Evolutionary conservation across 2,113 vertebrate species (phyloP).

Genomic region (Nycticryphes semicollaris): DNA sequence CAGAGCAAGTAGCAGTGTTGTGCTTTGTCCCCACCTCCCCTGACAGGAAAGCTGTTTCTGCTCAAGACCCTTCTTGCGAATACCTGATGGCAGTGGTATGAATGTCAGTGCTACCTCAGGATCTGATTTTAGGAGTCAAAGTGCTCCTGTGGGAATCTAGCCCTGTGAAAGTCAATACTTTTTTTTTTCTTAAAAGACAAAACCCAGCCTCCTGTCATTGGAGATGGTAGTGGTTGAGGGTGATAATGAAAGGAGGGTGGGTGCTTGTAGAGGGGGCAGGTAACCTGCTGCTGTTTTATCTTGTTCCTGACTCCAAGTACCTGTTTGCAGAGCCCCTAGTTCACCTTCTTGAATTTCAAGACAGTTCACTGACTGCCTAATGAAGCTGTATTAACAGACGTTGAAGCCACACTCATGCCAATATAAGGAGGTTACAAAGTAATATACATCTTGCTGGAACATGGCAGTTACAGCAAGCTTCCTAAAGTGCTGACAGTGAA

Average conservation of each 20-base stretch:
- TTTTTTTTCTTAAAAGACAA: neutral
- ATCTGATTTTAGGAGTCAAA: neutral
- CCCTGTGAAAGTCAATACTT: neutral
- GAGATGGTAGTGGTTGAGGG: neutral
- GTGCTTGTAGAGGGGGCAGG: neutral
- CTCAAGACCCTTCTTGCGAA: neutral
- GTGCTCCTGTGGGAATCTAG: neutral
- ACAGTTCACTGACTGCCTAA: neutral
- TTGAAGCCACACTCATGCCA: fast-evolving
- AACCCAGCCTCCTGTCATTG: neutral
- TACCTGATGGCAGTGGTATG: neutral
- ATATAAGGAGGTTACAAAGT: neutral
- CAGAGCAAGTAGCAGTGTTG: neutral
- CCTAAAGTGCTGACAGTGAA: neutral
- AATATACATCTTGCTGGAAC: neutral
- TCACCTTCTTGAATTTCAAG: neutral
- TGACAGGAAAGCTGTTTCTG: neutral
- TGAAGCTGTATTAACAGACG: neutral
- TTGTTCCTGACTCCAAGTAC: neutral
- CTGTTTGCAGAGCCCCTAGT: neutral
- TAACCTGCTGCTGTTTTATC: neutral
- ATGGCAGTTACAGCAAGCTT: neutral
- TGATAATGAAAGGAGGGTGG: neutral
- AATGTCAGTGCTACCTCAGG: neutral
- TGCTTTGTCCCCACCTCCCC: neutral